These are phyloP conservation scores for Channallabes apus DNA, from an alignment of 2,797 vertebrate species.

Conservation along the genomic window DNA sequence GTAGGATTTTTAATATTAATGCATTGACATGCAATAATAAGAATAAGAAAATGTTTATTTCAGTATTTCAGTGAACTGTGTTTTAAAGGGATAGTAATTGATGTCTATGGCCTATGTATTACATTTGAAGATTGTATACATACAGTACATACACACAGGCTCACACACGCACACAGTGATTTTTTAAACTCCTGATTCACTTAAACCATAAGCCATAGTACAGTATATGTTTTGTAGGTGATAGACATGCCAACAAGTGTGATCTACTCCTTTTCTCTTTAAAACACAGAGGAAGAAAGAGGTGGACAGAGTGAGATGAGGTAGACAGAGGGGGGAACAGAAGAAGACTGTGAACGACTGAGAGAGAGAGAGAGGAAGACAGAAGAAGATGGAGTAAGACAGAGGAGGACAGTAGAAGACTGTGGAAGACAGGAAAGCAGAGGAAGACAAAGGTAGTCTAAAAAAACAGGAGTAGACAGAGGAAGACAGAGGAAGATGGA, in stretches of 20 bases:
- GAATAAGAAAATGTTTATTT: not conserved
- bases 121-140: slow-evolving; percentile 11
- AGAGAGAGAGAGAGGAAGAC: not conserved
- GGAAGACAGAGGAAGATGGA: no score
- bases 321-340: not conserved
- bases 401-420: not conserved
- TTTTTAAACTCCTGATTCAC: not conserved
- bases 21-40: not conserved
- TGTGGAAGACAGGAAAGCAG: no score
- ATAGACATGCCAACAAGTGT: slow-evolving; percentile 24
- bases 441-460: not conserved
- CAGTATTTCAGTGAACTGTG: not conserved
- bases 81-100: not conserved
- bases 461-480: not conserved
- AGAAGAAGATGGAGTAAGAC: not conserved
- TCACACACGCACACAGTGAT: no score
- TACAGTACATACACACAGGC: no score
- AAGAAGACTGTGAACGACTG: not conserved
- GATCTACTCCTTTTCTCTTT: slow-evolving; percentile 42
- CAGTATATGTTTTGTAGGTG: slow-evolving; percentile 51
- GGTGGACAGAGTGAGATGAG: not conserved
- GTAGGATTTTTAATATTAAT: not conserved
- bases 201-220: slow-evolving; percentile 38
- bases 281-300: not conserved
- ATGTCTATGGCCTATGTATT: not conserved